Base-by-base conservation (phyloP, 2,888 invertebrate species). In the Elysia crispata region DNA sequence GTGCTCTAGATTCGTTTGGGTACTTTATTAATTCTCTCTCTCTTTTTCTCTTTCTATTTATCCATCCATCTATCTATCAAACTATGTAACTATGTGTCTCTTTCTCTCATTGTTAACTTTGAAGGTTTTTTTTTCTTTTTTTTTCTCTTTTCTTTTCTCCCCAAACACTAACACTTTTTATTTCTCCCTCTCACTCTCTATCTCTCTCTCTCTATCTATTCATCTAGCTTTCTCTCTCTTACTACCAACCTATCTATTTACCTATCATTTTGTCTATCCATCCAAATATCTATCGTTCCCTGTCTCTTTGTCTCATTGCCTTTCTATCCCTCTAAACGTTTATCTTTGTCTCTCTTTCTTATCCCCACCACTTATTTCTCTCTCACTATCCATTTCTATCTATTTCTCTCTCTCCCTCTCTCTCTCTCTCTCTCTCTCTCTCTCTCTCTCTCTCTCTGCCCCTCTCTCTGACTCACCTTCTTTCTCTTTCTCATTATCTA, bases 351-450 rank as follows among this genome's bases (percentile, higher is more conserved):
- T 60, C 60, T 60, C 15, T 15, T 18, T 6, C 60, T 60, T 18
- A 60, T n/a, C n/a, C 6, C 15, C 60, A 8, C 60, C 15, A 5
- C 15, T 3, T 60, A 5, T 60, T 18, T 60, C 60, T 60, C 15
- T 60, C 15, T 60, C 15, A 69, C 69, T 49, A 69, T 77, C 49
- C 69, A 69, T n/a, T n/a, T 49, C 69, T 77, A 70, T 69, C 69
- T 62, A 57, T 77, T 31, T 69, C 69, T 20, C 69, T 69, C n/a
- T n/a, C 5, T 41, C 41, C 5, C 41, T 41, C 5, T 41, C 41
- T 41, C 5, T 41, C 60, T 60, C 60, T 60, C 15, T 60, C 5
- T 60, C 60, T 60, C 5, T 60, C 5, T 60, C 60, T 60, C 60
- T 60, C 6, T 60, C 60, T 23, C 60, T 41, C 5, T 41, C 60